Conservation (phyloP, 2,113 vertebrate species). For the Taxidea taxus region DNA sequence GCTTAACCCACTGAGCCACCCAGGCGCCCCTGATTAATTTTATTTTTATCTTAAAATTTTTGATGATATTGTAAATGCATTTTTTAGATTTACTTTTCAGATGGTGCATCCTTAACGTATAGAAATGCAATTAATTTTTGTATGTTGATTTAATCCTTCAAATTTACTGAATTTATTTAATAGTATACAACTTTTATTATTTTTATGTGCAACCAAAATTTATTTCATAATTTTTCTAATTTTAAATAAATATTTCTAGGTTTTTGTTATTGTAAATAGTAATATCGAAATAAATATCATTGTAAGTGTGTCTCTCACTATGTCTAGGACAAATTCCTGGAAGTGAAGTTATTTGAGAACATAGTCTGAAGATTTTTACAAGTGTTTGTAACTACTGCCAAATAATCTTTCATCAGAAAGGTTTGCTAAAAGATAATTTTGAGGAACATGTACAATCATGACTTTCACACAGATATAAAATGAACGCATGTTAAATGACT, state of each 20-base stretch:
- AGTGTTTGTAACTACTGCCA: not conserved
- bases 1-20: too few species aligned
- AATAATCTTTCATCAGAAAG: not conserved
- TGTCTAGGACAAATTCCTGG: not conserved
- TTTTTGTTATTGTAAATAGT: not conserved
- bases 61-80: not conserved
- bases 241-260: not conserved
- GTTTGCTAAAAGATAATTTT: not conserved
- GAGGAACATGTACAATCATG: not conserved
- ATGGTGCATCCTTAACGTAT: not conserved
- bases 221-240: not conserved
- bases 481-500: not conserved
- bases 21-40: too few species aligned
- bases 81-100: not conserved
- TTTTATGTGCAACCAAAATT: not conserved
- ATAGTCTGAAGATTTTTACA: not conserved
- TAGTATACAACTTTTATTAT: not conserved
- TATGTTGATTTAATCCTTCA: not conserved
- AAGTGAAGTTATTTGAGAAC: not conserved
- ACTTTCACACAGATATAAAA: not conserved
- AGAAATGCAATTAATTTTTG: not conserved
- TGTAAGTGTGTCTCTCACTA: not conserved
- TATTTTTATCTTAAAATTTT: too few species aligned
- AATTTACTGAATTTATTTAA: not conserved
- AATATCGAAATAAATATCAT: not conserved